Percentiles rank a stretch among this genome's conserved stretches.
Conservation (phyloP, 1,140 invertebrate genomes). For the Trichomalopsis sarcophagae region DNA sequence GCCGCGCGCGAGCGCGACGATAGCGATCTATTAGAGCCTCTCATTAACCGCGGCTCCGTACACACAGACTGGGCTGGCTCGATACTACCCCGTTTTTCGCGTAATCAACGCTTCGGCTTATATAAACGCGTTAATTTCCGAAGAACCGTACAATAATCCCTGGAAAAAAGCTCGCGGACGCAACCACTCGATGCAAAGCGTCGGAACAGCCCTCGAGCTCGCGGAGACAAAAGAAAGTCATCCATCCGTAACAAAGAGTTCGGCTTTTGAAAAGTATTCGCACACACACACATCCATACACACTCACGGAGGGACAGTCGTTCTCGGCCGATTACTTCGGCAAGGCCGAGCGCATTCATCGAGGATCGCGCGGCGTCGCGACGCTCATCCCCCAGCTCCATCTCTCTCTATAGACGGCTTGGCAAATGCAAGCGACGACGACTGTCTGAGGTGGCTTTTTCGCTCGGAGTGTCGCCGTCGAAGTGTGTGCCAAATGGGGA, state of each 20-base stretch:
- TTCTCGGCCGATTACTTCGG: constrained; percentile 55
- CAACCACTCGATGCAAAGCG: background rate
- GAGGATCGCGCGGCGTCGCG: background rate
- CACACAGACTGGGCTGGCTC: too few species aligned
- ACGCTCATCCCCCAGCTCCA: background rate
- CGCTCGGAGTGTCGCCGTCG: background rate
- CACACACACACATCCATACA: background rate
- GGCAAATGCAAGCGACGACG: background rate
- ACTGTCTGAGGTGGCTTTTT: background rate
- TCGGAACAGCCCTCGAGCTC: background rate
- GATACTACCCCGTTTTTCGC: too few species aligned
- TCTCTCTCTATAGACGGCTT: background rate
- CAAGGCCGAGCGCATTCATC: constrained; percentile 54
- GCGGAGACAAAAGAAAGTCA: background rate
- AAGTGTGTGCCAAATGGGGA: background rate
- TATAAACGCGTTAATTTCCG: too few species aligned
- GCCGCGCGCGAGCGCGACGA: too few species aligned
- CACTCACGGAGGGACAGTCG: background rate
- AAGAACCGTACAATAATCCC: too few species aligned
- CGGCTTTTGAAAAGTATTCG: constrained; percentile 8
- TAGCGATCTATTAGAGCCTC: too few species aligned
- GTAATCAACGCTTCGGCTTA: too few species aligned
- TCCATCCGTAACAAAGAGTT: background rate
- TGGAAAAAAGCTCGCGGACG: too few species aligned
- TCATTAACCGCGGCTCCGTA: too few species aligned